A percentile compares a stretch with the other conserved stretches of the same genome.
These are phyloP conservation scores for Hydrozoanthus gracilis DNA, from an alignment of 92 coral and sea anemone genomes.

Conservation along the genomic window DNA sequence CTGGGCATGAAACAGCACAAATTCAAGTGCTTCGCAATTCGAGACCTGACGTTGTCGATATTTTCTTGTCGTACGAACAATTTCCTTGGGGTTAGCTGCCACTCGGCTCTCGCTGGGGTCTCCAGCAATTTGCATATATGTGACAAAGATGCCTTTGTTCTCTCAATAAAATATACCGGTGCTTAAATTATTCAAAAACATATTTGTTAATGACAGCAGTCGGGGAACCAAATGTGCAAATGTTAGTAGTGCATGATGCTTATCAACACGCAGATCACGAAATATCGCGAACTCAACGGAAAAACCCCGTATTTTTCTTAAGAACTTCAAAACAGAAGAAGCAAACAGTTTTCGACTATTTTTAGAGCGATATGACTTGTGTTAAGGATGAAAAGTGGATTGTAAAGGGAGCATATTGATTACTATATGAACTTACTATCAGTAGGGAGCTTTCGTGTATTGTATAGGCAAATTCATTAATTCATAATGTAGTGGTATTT, in stretches of 20 bases:
- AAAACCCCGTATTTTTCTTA: neutral
- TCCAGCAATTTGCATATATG: slow-evolving; percentile 31
- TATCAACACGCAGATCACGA: slow-evolving; percentile 35
- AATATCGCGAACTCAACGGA: neutral
- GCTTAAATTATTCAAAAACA: slow-evolving; percentile 47
- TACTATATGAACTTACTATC: slow-evolving; percentile 1
- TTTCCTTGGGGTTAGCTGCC: slow-evolving; percentile 17
- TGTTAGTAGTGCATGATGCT: slow-evolving; percentile 34
- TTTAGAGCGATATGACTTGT: neutral
- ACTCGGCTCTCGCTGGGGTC: slow-evolving; percentile 31
- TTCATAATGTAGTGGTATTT: slow-evolving; percentile 47
- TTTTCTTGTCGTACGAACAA: slow-evolving; percentile 6
- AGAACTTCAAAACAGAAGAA: neutral
- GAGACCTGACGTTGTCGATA: neutral
- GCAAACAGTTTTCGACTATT: neutral
- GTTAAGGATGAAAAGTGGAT: slow-evolving; percentile 8
- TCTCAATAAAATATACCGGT: slow-evolving; percentile 29
- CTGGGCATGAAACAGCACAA: neutral
- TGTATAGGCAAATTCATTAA: slow-evolving; percentile 52
- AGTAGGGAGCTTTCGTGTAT: slow-evolving; percentile 36
- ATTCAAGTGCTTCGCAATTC: neutral
- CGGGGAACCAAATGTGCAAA: slow-evolving; percentile 44
- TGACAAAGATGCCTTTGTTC: slow-evolving; percentile 40
- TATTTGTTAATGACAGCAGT: slow-evolving; percentile 42
- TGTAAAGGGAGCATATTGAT: slow-evolving; percentile 38